phyloP scores from a whole-genome alignment of 2,797 vertebrate species.

The Argya squamiceps region DNA sequence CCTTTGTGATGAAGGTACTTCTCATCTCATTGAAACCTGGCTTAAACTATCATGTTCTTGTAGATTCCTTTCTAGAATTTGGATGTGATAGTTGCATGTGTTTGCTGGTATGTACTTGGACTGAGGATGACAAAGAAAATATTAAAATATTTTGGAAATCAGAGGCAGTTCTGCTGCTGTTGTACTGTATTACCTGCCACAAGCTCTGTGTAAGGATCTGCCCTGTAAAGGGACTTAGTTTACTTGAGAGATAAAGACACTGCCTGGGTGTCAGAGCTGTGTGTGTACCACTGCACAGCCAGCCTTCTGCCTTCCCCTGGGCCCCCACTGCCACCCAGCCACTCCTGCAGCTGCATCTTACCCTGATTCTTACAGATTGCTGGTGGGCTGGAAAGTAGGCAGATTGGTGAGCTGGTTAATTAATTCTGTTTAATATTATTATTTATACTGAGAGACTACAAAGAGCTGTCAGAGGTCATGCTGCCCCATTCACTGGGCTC shows the following conservation, averaged over 20 bases:
- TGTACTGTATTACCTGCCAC: not conserved
- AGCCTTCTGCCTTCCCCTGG: not conserved
- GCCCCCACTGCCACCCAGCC: not conserved
- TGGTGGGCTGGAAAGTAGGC: not conserved
- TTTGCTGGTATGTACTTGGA: not conserved
- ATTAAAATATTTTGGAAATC: not conserved
- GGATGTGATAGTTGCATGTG: not conserved
- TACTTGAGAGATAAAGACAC: not conserved
- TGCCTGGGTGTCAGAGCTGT: not conserved
- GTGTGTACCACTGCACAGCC: not conserved
- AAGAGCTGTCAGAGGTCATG: not conserved
- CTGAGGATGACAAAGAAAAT: not conserved
- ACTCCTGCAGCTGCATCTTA: not conserved
- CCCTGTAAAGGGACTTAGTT: not conserved
- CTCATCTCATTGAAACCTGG: not conserved
- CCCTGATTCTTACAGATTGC: not conserved
- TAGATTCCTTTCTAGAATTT: not conserved
- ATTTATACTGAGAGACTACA: constrained; percentile 6
- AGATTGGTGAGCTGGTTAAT: not conserved
- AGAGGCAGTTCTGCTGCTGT: not conserved
- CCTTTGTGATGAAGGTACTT: not conserved
- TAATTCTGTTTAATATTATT: not conserved
- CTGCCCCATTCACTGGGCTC: not conserved
- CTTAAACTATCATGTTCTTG: not conserved
- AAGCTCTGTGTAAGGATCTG: not conserved